Base-by-base conservation (phyloP, 2,888 invertebrate genomes). In the Cephus runcator region DNA sequence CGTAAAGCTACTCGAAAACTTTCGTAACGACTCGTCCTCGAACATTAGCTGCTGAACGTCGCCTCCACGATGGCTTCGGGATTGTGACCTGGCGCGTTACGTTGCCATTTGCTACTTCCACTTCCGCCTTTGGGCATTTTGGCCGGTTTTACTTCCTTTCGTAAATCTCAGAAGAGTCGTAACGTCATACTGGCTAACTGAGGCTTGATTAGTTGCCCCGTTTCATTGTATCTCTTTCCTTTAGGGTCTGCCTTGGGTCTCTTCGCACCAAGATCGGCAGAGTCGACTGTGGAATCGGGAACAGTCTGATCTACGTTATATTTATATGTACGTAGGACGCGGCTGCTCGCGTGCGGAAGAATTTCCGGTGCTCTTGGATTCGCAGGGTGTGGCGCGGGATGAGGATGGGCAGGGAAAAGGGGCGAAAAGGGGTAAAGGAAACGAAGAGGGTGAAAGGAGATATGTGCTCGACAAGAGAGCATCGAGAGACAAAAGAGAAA, bases 401-500 rank as follows among this genome's bases (percentile, higher is more conserved):
- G 40, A 40, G 40, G 15, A 15, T 6, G 4, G 15, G 15, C 40
- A 15, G 1, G 6, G 40, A 6, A 6, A 40, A 0, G 6, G 40
- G 15, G 0, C 1, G 15, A 40, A 40, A 15, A 15, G 15, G 15
- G 40, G 15, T 15, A 15, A 40, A 40, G 40, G 40, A 15, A 40
- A 15, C 4, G 40, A 40, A 40, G 40, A 15, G 15, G 40, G 40
- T 6, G 15, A 6, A 40, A 6, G 40, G 40, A 40, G 40, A 40
- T 40, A 40, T 1, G 40, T 40, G 40, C 15, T 40, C 6, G 40
- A 15, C 15, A 15, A 40, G 40, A 40, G 15, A 40, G 40, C 40
- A 15, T 69, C 75, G 34, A 68, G 73, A 81, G 81, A 82, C 82
- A 83, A 84, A 80, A 79, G 80, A 80, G 80, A 81, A 85, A 86